Evolutionary conservation across 35 echinoderm and acorn worm species (phyloP).

Genomic region (Amphiura filiformis): DNA sequence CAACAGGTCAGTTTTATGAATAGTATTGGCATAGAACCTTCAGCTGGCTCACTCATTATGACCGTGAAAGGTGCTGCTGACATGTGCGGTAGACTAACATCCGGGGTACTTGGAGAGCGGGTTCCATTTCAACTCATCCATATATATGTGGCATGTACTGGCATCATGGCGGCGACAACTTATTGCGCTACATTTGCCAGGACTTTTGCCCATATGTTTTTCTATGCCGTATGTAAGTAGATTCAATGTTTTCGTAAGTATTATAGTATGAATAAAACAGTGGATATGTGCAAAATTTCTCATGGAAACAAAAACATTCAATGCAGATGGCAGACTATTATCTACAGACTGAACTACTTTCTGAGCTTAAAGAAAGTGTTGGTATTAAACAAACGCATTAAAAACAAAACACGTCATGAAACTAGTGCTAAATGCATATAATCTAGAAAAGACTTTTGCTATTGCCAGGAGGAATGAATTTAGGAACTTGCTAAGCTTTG

Average conservation of each 20-base stretch:
- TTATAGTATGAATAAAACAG: too few species aligned
- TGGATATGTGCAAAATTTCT: not conserved
- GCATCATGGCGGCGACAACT: conserved; percentile 76
- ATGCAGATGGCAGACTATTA: not conserved
- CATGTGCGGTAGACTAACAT: conserved; percentile 73
- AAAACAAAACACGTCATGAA: too few species aligned
- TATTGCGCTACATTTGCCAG: conserved; percentile 69
- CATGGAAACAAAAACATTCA: not conserved
- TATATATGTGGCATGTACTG: conserved; percentile 68
- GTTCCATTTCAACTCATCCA: conserved; percentile 86
- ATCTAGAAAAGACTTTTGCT: too few species aligned
- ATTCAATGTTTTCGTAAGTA: not conserved
- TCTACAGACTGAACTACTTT: not conserved
- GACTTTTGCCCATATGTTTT: conserved; percentile 60
- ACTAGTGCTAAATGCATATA: too few species aligned
- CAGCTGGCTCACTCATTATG: conserved; percentile 65
- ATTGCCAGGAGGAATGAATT: too few species aligned
- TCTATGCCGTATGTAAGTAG: conserved; percentile 88
- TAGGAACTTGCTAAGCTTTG: too few species aligned
- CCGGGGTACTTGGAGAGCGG: conserved; percentile 68
- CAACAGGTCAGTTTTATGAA: conserved; percentile 87
- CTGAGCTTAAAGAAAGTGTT: too few species aligned
- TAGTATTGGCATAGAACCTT: conserved; percentile 62
- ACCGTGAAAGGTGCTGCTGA: conserved; percentile 81
- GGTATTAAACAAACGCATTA: too few species aligned